Evolutionary conservation across 1,140 invertebrate species (phyloP), one percentile per base, ranked within the genome.

Genomic region (Drosophila miranda): DNA sequence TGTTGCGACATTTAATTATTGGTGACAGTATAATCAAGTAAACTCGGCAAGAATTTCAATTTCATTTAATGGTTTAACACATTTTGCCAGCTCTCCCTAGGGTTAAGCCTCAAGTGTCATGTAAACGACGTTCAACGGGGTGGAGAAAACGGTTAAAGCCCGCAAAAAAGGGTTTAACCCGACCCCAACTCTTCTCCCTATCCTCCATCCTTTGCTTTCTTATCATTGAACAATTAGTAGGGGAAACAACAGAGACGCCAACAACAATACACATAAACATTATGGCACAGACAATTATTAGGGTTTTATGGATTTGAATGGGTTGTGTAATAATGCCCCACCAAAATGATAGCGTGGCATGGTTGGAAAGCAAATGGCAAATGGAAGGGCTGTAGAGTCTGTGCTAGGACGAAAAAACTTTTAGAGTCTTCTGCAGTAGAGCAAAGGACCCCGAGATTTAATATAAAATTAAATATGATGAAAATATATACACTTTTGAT

Each of bases 1-100:
- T 87, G 82, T 87, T 87, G 82, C 82, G 78, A 87, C 82, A 87
- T 87, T 87, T 87, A 87, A 87, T 87, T 87, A 87, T 87, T 88
- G 82, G 82, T 86, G 82, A 87, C 82, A 87, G 82, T 76, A 87
- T 87, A 87, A 87, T 87, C 82, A 87, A 87, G 82, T 88, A 87
- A 87, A 87, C 78, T 87, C 80, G 78, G 75, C 82, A 87, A 87
- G 82, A 87, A 87, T 87, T 87, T 87, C 82, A 87, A 87, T 87
- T 87, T 87, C 78, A 75, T 87, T 82, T 82, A 87, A 88, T 78
- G 78, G 83, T 55, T 87, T 78, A 78, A 82, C 82, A 88, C 82
- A 81, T 82, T 88, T 83, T 53, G 50, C 58, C 42, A 67, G 55
- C 78, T 63, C 55, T 63, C 48, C 67, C 51, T 19, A 54, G 57